Evolutionary conservation across 1,140 invertebrate species (phyloP).

Genomic region (Megathymus violae): DNA sequence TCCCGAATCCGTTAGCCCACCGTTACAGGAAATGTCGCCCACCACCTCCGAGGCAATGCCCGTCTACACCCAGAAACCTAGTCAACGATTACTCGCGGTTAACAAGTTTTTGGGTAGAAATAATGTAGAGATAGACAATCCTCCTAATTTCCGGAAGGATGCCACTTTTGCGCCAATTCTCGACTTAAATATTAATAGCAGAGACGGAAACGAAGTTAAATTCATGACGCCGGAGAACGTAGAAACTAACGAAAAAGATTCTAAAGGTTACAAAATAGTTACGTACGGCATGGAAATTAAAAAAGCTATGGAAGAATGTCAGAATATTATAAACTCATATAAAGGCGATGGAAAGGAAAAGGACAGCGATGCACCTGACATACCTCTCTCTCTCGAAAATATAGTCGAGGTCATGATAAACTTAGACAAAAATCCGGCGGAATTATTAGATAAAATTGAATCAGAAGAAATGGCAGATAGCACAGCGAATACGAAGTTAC

Average conservation of each 20-base stretch:
- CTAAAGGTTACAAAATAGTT: conserved; percentile 67
- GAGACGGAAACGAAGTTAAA: conserved; percentile 6
- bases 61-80: conserved; percentile 60
- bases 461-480: conserved; percentile 57
- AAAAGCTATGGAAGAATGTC: conserved; percentile 76
- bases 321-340: conserved; percentile 77
- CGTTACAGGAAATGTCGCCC: conserved; percentile 73
- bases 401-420: conserved; percentile 75
- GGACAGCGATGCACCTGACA: conserved; percentile 46
- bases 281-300: conserved; percentile 74
- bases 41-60: conserved; percentile 66
- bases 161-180: background rate
- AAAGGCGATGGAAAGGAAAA: conserved; percentile 54
- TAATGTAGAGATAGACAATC: conserved; percentile 41
- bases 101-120: conserved; percentile 61
- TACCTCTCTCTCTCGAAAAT: conserved; percentile 64
- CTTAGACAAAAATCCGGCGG: conserved; percentile 66
- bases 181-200: conserved; percentile 13
- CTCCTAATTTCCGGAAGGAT: conserved; percentile 41
- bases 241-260: conserved; percentile 45
- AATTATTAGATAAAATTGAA: conserved; percentile 67
- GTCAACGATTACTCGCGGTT: conserved; percentile 56
- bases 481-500: conserved; percentile 61
- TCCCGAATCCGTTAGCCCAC: conserved; percentile 69
- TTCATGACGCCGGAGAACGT: conserved; percentile 31